Evolutionary conservation across 2,888 invertebrate genomes (phyloP).

Genomic region (Thera britannica): DNA sequence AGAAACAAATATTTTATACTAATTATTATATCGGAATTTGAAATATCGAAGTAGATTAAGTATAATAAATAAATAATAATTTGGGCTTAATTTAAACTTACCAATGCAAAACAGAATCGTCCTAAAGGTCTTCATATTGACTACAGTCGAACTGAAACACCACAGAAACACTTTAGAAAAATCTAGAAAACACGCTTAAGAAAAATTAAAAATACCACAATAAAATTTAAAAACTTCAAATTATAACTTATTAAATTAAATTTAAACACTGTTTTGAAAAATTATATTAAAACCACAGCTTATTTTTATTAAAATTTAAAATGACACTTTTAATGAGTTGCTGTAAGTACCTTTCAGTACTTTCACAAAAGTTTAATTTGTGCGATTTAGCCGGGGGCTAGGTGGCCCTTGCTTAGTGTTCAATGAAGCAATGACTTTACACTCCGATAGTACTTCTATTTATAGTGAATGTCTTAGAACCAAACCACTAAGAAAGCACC

Average conservation of each 20-base stretch:
- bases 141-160: constrained; percentile 77
- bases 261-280: constrained; percentile 22
- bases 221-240: not conserved
- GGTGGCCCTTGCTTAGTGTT: constrained; percentile 64
- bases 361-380: constrained; percentile 67
- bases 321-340: not conserved
- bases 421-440: constrained; percentile 73
- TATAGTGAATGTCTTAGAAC: constrained; percentile 64
- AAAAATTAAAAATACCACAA: not conserved
- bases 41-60: no score
- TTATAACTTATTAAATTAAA: not conserved
- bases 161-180: constrained; percentile 42
- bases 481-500: constrained; percentile 11
- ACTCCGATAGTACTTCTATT: constrained; percentile 63
- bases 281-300: no score
- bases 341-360: constrained; percentile 66
- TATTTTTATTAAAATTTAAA: not conserved
- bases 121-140: constrained; percentile 69
- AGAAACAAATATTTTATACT: no score
- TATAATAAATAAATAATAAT: no score
- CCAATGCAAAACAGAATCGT: constrained; percentile 70
- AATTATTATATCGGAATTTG: no score
- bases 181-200: constrained; percentile 11
- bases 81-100: constrained; percentile 52
- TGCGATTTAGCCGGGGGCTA: constrained; percentile 62